Percentiles rank a stretch among this genome's conserved stretches.
Evolutionary conservation across 2,888 invertebrate species (phyloP).

Genomic region (Agonopterix arenella): DNA sequence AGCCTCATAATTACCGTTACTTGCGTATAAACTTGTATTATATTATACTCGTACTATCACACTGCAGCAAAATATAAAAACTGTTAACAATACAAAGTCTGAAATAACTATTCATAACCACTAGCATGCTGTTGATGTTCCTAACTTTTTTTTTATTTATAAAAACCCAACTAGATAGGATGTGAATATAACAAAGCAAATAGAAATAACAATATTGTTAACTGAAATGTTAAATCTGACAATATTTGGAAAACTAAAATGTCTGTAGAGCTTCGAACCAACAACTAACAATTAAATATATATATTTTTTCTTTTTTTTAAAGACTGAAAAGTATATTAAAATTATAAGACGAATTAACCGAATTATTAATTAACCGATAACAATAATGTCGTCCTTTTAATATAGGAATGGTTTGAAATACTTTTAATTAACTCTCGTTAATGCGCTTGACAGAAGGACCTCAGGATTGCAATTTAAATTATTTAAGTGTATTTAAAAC

Average conservation of each 20-base stretch:
- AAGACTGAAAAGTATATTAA: too few relatives aligned
- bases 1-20: slow-evolving; percentile 64
- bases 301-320: too few relatives aligned
- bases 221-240: slow-evolving; percentile 42
- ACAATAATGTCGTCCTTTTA: slow-evolving; percentile 52
- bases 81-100: too few relatives aligned
- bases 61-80: too few relatives aligned
- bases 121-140: too few relatives aligned
- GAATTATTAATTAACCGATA: slow-evolving; percentile 38
- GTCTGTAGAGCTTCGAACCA: too few relatives aligned
- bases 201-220: neutral
- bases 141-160: neutral
- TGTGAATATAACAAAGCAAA: neutral
- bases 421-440: slow-evolving; percentile 56
- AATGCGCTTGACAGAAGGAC: slow-evolving; percentile 13
- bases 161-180: neutral
- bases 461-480: slow-evolving; percentile 42
- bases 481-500: slow-evolving; percentile 20
- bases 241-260: too few relatives aligned
- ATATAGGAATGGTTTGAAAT: slow-evolving; percentile 42
- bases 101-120: too few relatives aligned
- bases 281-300: too few relatives aligned
- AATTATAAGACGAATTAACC: too few relatives aligned
- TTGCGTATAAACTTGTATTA: slow-evolving; percentile 12
- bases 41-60: neutral